Evolutionary conservation across 2,797 vertebrate genomes (phyloP).

Genomic region (Champsocephalus gunnari): DNA sequence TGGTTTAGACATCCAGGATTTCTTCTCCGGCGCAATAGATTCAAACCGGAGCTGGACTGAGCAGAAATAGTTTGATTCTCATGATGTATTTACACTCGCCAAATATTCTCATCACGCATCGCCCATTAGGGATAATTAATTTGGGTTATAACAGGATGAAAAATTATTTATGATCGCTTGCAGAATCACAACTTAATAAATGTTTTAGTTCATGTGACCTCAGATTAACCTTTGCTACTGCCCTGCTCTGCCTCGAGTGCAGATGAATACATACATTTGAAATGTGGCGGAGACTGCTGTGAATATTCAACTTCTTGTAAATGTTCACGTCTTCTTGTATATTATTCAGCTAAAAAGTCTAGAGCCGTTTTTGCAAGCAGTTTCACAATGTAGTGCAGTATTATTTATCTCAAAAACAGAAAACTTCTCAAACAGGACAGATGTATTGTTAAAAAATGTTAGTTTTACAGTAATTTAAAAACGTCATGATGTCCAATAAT

Average conservation of each 20-base stretch:
- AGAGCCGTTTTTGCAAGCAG: conserved; percentile 20
- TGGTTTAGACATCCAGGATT: conserved; percentile 5
- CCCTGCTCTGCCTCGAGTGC: conserved; percentile 42
- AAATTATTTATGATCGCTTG: conserved; percentile 68
- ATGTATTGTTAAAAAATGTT: neutral
- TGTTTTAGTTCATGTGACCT: conserved; percentile 65
- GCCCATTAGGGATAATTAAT: conserved; percentile 65
- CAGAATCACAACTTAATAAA: conserved; percentile 65
- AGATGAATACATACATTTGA: conserved; percentile 61
- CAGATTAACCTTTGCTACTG: conserved; percentile 71
- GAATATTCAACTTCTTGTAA: conserved; percentile 43
- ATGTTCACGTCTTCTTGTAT: conserved; percentile 30
- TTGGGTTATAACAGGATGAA: conserved; percentile 50
- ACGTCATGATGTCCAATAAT: neutral
- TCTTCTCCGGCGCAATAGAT: neutral
- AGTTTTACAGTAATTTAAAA: neutral
- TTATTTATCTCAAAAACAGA: neutral
- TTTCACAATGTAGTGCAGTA: conserved; percentile 8
- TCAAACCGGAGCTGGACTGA: neutral
- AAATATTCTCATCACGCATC: conserved; percentile 55
- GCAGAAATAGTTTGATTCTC: conserved; percentile 36
- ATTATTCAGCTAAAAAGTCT: conserved; percentile 41
- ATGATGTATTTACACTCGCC: conserved; percentile 29
- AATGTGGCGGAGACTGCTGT: conserved; percentile 39
- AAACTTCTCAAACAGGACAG: neutral